Evolutionary conservation across 2,888 invertebrate species (phyloP).

Genomic region (Tuberolachnus salignus): DNA sequence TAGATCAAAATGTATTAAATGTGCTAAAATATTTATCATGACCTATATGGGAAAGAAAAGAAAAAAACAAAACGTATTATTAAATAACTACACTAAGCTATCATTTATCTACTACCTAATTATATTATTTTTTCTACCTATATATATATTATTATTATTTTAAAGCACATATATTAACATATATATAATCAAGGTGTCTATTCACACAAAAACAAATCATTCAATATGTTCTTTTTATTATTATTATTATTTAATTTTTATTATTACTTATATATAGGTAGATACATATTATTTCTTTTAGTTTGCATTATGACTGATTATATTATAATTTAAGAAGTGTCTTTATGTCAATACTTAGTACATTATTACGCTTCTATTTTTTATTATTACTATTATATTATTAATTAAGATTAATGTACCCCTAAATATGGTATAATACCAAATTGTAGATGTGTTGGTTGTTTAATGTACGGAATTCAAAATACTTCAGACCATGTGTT

Average conservation of each 20-base stretch:
- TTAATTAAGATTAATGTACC: constrained; percentile 9
- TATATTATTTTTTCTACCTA: constrained; percentile 19
- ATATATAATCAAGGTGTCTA: constrained; percentile 7
- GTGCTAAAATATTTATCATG: constrained; percentile 19
- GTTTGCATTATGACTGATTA: constrained; percentile 56
- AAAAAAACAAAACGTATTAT: not conserved
- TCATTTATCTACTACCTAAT: constrained; percentile 1
- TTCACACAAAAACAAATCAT: not conserved
- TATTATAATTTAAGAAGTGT: constrained; percentile 50
- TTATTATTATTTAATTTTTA: constrained; percentile 31
- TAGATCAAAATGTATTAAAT: no score
- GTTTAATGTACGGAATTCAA: constrained; percentile 21
- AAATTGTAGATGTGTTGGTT: constrained; percentile 16
- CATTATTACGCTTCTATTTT: constrained; percentile 38
- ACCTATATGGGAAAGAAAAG: constrained; percentile 31
- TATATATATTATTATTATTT: constrained; percentile 25
- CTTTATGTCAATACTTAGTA: constrained; percentile 38
- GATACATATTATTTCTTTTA: constrained; percentile 41
- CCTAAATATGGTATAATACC: constrained; percentile 4
- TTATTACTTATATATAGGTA: constrained; percentile 29
- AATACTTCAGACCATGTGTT: not conserved
- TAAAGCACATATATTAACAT: not conserved
- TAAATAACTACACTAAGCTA: constrained; percentile 16
- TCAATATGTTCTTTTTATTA: constrained; percentile 33
- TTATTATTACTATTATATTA: constrained; percentile 23